Evolutionary conservation across 2,113 vertebrate genomes (phyloP).

Genomic region (Cyprinodon variegatus): DNA sequence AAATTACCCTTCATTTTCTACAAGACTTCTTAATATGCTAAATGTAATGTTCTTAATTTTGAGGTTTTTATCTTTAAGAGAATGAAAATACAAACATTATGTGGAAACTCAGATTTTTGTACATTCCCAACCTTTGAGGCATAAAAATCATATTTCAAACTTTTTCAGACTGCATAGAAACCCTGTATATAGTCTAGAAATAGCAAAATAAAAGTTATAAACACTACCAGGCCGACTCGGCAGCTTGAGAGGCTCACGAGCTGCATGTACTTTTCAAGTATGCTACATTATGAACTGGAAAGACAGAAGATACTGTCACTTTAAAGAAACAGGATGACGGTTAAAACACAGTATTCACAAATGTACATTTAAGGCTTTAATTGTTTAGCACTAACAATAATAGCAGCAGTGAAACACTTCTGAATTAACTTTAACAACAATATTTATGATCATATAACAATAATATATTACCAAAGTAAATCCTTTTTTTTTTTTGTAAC

Average conservation of each 20-base stretch:
- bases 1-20: not conserved
- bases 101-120: not conserved
- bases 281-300: conserved; percentile 79
- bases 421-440: conserved; percentile 77
- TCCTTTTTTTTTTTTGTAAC: conserved; percentile 60
- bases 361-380: conserved; percentile 85
- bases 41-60: not conserved
- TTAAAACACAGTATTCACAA: conserved; percentile 81
- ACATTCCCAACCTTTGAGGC: not conserved
- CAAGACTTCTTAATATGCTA: not conserved
- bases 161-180: not conserved
- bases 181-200: not conserved
- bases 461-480: conserved; percentile 79
- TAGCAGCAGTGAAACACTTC: conserved; percentile 87
- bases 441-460: conserved; percentile 77
- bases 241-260: conserved; percentile 61
- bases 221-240: conserved; percentile 46
- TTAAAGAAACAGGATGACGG: conserved; percentile 70
- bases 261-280: conserved; percentile 79
- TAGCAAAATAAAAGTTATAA: conserved; percentile 18
- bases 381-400: conserved; percentile 83
- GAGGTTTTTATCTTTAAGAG: not conserved
- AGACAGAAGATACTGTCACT: conserved; percentile 80
- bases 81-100: not conserved
- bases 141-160: not conserved